Conservation (phyloP, 1,140 invertebrate genomes). For the Heliconius himera region DNA sequence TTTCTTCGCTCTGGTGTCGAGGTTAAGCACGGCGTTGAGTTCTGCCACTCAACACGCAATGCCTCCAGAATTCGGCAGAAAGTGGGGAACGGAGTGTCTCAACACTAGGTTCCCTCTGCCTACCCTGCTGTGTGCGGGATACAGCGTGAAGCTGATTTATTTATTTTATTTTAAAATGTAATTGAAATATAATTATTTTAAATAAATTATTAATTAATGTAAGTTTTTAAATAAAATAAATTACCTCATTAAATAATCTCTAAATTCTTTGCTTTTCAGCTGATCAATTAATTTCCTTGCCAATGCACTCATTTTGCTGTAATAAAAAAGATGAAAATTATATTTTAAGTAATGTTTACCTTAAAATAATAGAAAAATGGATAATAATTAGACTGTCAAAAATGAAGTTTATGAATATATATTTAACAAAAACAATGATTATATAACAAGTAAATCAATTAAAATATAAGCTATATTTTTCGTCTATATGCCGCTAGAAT, state of each 20-base stretch:
- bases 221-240: conserved; percentile 33
- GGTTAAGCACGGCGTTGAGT: no score
- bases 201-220: conserved; percentile 20
- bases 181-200: neutral
- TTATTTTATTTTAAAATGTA: no score
- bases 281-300: conserved; percentile 82
- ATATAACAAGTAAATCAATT: conserved; percentile 1
- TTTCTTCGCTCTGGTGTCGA: no score
- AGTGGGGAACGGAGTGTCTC: no score
- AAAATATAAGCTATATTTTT: neutral
- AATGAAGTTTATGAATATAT: neutral
- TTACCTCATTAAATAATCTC: conserved; percentile 93
- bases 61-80: no score
- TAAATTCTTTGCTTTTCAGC: conserved; percentile 89
- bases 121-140: no score
- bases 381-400: neutral
- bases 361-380: no score
- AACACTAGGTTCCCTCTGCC: no score
- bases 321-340: conserved; percentile 38
- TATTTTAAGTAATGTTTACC: no score
- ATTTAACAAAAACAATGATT: conserved; percentile 42
- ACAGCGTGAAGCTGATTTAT: no score
- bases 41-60: no score
- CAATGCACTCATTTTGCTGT: conserved; percentile 74
- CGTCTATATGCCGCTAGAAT: neutral